These are phyloP conservation scores for Drosophila dives DNA, from an alignment of 2,888 invertebrate species.

Conservation along the genomic window DNA sequence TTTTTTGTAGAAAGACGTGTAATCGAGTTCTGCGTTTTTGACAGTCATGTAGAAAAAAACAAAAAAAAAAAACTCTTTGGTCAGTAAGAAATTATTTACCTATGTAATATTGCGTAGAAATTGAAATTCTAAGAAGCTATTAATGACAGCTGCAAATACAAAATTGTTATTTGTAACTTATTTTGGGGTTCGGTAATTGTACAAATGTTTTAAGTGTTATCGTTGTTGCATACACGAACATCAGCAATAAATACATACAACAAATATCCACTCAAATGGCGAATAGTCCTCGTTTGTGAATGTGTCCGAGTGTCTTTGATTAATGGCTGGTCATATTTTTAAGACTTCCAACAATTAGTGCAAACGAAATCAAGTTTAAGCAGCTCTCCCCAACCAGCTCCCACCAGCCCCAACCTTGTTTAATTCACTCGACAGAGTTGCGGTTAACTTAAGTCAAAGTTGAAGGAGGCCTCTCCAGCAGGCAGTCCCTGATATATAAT, in stretches of 20 bases:
- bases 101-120: slow-evolving; percentile 12
- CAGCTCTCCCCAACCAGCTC: slow-evolving; percentile 26
- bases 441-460: neutral
- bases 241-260: slow-evolving; percentile 60
- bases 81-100: neutral
- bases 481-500: slow-evolving; percentile 51
- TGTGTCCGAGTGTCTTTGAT: slow-evolving; percentile 59
- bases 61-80: neutral
- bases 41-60: slow-evolving; percentile 23
- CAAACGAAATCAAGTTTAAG: slow-evolving; percentile 75
- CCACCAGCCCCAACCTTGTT: slow-evolving; percentile 37
- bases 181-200: slow-evolving; percentile 5
- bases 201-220: slow-evolving; percentile 65
- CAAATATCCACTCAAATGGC: neutral
- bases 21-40: slow-evolving; percentile 6
- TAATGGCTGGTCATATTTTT: slow-evolving; percentile 68
- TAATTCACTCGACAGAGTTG: slow-evolving; percentile 39
- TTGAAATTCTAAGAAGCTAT: slow-evolving; percentile 10
- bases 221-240: slow-evolving; percentile 69
- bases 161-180: slow-evolving; percentile 10
- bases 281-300: slow-evolving; percentile 7
- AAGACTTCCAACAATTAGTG: slow-evolving; percentile 70
- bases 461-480: slow-evolving; percentile 9
- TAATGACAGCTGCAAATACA: slow-evolving; percentile 27
- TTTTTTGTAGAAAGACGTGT: neutral